Evolutionary conservation across 2,797 vertebrate species (phyloP).

Genomic region (Syngnathus acus): DNA sequence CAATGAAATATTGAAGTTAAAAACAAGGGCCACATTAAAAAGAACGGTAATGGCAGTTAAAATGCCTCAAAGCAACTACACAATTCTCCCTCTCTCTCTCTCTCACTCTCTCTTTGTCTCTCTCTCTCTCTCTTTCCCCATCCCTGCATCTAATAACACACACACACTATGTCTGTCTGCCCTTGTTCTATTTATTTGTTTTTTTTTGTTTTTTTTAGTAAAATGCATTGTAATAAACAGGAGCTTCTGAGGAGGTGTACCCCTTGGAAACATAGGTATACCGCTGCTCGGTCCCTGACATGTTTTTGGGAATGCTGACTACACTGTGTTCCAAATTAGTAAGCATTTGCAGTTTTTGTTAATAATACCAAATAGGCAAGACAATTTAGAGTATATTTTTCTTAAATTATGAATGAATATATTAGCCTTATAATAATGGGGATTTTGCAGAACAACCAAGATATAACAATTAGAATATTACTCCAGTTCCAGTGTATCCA

Average conservation of each 20-base stretch:
- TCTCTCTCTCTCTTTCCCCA: background rate
- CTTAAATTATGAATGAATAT: background rate
- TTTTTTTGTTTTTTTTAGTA: constrained; percentile 76
- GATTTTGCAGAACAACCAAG: background rate
- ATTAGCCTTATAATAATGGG: background rate
- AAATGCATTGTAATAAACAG: constrained; percentile 93
- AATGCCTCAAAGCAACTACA: background rate
- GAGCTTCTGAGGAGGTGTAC: constrained; percentile 94
- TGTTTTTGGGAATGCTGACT: background rate
- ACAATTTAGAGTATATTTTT: background rate
- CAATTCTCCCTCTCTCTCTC: constrained; percentile 16
- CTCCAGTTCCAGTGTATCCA: background rate
- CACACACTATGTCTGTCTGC: constrained; percentile 77
- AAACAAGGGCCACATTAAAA: background rate
- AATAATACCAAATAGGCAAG: background rate
- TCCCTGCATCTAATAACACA: constrained; percentile 62
- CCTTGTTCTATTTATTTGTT: constrained; percentile 37
- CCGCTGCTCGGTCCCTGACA: constrained; percentile 61
- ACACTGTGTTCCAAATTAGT: constrained; percentile 2
- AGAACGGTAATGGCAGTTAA: background rate
- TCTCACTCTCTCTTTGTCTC: constrained; percentile 11
- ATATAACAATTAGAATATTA: background rate
- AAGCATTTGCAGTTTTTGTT: background rate
- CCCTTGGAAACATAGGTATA: constrained; percentile 92
- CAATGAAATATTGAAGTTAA: background rate